These are phyloP conservation scores for Lophochroa leadbeateri DNA, from an alignment of 2,113 vertebrate genomes.

Conservation along the genomic window DNA sequence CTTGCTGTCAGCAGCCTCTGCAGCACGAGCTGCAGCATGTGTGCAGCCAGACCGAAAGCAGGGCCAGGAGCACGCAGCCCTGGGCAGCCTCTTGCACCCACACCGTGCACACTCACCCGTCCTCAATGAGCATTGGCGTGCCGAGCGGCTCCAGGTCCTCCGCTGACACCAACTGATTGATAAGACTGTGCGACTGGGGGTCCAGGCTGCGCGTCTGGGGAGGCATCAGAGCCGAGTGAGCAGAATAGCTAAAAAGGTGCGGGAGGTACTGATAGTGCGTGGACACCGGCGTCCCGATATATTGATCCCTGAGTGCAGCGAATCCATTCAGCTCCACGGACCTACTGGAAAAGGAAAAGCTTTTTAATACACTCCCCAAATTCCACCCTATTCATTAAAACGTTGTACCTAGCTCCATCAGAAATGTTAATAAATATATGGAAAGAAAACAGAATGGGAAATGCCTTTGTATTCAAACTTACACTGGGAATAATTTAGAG, in stretches of 20 bases:
- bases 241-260: conserved; percentile 92
- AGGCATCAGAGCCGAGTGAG: conserved; percentile 88
- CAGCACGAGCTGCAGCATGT: no score
- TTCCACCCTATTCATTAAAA: rapidly evolving
- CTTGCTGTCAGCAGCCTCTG: rapidly evolving
- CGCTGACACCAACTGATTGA: conserved; percentile 91
- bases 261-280: conserved; percentile 95
- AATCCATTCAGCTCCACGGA: conserved; percentile 95
- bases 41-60: rapidly evolving
- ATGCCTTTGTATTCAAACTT: background rate
- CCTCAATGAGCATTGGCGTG: conserved; percentile 97
- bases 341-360: conserved; percentile 78
- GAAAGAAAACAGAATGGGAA: background rate
- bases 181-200: conserved; percentile 91
- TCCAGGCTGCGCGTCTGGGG: conserved; percentile 88
- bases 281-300: conserved; percentile 89
- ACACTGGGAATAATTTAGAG: rapidly evolving
- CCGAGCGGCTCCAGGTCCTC: conserved; percentile 91
- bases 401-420: rapidly evolving
- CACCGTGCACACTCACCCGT: conserved; percentile 81
- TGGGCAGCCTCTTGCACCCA: background rate
- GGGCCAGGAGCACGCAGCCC: background rate
- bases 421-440: rapidly evolving
- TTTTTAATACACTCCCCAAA: background rate
- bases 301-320: conserved; percentile 92